phyloP scores from a whole-genome alignment of 2,888 invertebrate genomes.

The Cancer borealis region DNA sequence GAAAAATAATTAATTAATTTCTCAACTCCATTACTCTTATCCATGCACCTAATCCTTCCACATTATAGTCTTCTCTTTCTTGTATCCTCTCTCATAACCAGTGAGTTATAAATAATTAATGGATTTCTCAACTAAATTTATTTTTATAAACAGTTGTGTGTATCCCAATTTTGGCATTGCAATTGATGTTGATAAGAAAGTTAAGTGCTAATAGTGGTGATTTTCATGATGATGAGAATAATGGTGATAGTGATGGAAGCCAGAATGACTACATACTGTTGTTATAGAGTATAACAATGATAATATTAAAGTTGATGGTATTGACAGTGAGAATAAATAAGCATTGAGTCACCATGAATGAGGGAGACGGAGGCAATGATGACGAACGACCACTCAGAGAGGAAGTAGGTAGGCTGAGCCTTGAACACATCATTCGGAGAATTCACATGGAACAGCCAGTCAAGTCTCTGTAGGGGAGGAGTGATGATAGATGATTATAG shows the following conservation, averaged over 20 bases:
- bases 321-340: neutral
- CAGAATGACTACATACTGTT: neutral
- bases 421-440: slow-evolving; percentile 83
- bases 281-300: neutral
- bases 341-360: slow-evolving; percentile 84
- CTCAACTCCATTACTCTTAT: too few relatives aligned
- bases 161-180: too few relatives aligned
- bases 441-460: slow-evolving; percentile 84
- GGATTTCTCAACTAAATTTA: too few relatives aligned
- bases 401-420: slow-evolving; percentile 85
- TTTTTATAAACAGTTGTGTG: too few relatives aligned
- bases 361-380: slow-evolving; percentile 85
- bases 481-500: neutral
- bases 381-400: slow-evolving; percentile 84
- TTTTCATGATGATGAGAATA: neutral
- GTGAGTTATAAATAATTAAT: too few relatives aligned
- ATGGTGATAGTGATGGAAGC: neutral
- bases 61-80: too few relatives aligned
- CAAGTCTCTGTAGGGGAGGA: slow-evolving; percentile 81
- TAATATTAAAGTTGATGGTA: neutral
- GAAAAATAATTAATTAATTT: too few relatives aligned
- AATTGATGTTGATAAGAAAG: too few relatives aligned
- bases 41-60: too few relatives aligned
- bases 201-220: neutral
- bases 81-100: too few relatives aligned